These are phyloP conservation scores for Rhinichthys klamathensis DNA, from an alignment of 2,113 vertebrate genomes.

Conservation along the genomic window DNA sequence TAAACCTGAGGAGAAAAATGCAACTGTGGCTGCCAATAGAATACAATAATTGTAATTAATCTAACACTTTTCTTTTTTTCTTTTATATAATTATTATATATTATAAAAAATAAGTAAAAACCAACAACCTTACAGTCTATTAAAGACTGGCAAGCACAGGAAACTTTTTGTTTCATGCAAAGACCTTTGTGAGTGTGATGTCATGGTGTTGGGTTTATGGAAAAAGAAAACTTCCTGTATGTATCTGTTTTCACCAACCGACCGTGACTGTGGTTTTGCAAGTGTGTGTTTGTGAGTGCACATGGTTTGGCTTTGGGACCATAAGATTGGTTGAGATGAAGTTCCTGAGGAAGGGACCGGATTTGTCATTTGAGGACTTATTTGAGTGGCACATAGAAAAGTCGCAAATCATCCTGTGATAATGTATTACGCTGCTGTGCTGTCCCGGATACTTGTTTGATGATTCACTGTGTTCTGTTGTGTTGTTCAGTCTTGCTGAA, in stretches of 20 bases:
- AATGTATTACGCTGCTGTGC: not conserved
- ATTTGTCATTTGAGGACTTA: slow-evolving; percentile 9
- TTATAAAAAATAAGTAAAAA: not conserved
- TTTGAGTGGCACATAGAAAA: slow-evolving; percentile 18
- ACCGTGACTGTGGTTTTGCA: slow-evolving; percentile 17
- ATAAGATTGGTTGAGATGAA: slow-evolving; percentile 15
- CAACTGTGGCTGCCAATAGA: not conserved
- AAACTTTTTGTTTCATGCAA: not conserved
- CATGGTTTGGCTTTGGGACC: slow-evolving; percentile 21
- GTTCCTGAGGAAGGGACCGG: slow-evolving; percentile 32
- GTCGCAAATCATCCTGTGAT: slow-evolving; percentile 26
- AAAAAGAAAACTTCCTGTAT: not conserved
- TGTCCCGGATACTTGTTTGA: not conserved
- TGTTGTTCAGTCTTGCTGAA: not conserved
- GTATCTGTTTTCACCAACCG: slow-evolving; percentile 21
- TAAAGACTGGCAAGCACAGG: slow-evolving; percentile 30
- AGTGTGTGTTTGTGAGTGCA: slow-evolving; percentile 27
- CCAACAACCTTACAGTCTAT: not conserved
- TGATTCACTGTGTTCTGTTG: not conserved
- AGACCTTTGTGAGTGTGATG: not conserved
- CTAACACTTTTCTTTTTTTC: not conserved
- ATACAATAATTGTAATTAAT: not conserved
- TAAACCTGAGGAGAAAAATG: not conserved
- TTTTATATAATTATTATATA: not conserved
- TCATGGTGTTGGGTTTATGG: slow-evolving; percentile 27